Conservation (phyloP, 2,888 invertebrate species). For the Beris morrisii region DNA sequence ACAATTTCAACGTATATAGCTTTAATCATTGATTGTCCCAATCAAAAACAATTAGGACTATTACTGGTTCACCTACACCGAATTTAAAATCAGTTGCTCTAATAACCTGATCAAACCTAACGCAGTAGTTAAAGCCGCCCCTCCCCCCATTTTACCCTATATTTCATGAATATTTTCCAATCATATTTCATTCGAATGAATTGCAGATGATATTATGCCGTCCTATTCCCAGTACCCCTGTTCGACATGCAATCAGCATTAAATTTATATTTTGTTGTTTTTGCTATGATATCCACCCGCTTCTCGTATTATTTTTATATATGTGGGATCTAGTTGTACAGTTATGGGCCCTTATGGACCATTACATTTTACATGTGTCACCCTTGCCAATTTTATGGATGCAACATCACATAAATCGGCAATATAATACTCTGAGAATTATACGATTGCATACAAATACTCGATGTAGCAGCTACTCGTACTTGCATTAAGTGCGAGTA, state of each 20-base stretch:
- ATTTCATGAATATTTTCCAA: neutral
- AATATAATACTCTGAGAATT: too few relatives aligned
- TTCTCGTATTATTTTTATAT: constrained; percentile 10
- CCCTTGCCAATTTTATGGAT: constrained; percentile 5
- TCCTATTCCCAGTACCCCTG: neutral
- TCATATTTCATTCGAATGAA: constrained; percentile 19
- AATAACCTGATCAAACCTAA: too few relatives aligned
- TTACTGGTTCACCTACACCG: too few relatives aligned
- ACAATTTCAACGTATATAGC: too few relatives aligned
- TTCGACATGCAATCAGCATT: constrained; percentile 21
- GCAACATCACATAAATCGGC: neutral
- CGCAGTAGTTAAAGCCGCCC: too few relatives aligned
- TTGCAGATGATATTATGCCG: constrained; percentile 15
- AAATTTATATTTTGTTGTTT: constrained; percentile 9
- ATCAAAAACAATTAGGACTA: too few relatives aligned
- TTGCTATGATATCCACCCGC: neutral
- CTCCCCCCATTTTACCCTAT: too few relatives aligned
- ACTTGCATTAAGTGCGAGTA: too few relatives aligned
- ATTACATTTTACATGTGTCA: constrained; percentile 20
- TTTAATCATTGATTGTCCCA: too few relatives aligned
- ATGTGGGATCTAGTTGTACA: constrained; percentile 5
- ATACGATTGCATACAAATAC: too few relatives aligned
- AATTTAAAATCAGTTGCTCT: too few relatives aligned
- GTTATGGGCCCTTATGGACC: constrained; percentile 14
- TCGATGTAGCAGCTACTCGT: too few relatives aligned